Percentiles rank a stretch among this genome's conserved stretches.
phyloP scores from a whole-genome alignment of 2,113 vertebrate species.

The Hoplias malabaricus region DNA sequence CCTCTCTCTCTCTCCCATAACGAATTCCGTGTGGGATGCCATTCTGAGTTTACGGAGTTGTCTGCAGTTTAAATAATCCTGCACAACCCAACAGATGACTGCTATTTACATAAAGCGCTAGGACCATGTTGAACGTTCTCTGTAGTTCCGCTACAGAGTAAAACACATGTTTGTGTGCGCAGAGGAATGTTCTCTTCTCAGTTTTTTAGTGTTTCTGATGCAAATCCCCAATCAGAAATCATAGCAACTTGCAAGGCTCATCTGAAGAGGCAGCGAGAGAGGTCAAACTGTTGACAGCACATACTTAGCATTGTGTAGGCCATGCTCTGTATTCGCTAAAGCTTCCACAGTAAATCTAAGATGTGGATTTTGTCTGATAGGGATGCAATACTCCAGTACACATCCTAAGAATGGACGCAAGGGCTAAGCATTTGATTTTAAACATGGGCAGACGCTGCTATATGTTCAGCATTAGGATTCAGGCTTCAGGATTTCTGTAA shows the following conservation, averaged over 20 bases:
- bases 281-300: not conserved
- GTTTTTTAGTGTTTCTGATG: not conserved
- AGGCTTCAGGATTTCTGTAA: not conserved
- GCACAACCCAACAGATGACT: conserved; percentile 18
- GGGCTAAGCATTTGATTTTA: not conserved
- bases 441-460: not conserved
- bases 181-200: not conserved
- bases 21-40: conserved; percentile 38
- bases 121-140: not conserved
- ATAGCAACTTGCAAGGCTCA: not conserved
- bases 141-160: not conserved
- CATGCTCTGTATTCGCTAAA: not conserved
- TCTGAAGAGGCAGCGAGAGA: not conserved
- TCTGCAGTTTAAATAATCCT: conserved; percentile 41
- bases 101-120: conserved; percentile 31
- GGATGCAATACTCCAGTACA: not conserved
- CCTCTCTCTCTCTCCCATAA: conserved; percentile 23
- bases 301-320: not conserved
- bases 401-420: not conserved
- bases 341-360: no score
- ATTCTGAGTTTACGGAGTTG: conserved; percentile 42
- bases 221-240: conserved; percentile 6
- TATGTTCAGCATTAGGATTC: not conserved
- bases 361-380: not conserved
- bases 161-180: not conserved